Conservation (phyloP, 2,113 vertebrate genomes). For the Salvator merianae region DNA sequence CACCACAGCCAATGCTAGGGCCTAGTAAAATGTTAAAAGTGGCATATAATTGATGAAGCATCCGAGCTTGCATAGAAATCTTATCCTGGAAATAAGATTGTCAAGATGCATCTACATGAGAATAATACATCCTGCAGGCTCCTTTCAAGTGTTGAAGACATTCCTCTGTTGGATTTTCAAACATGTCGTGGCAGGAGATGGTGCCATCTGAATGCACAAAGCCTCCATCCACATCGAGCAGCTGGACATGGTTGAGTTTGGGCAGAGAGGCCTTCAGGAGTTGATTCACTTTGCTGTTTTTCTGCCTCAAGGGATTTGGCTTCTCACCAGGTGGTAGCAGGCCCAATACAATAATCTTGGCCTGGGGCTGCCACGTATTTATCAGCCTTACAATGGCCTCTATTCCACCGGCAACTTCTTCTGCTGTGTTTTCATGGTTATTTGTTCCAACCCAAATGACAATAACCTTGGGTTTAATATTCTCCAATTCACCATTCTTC, state of each 20-base stretch:
- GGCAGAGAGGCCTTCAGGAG: conserved; percentile 86
- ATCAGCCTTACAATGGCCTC: conserved; percentile 89
- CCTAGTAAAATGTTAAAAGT: too few species aligned
- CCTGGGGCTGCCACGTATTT: conserved; percentile 86
- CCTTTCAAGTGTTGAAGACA: too few species aligned
- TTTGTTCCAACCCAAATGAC: conserved; percentile 98
- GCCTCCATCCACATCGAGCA: conserved; percentile 85
- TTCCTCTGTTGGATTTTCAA: too few species aligned
- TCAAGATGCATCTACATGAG: too few species aligned
- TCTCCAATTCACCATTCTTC: conserved; percentile 96
- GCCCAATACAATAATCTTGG: conserved; percentile 92
- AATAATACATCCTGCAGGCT: too few species aligned
- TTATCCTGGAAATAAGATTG: too few species aligned
- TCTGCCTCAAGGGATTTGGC: conserved; percentile 93
- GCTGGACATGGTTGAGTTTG: conserved; percentile 83
- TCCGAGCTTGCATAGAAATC: too few species aligned
- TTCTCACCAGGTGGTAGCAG: conserved; percentile 93
- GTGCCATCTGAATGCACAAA: conserved; percentile 95
- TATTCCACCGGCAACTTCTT: conserved; percentile 93
- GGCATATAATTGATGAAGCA: too few species aligned
- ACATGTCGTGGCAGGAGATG: conserved; percentile 93
- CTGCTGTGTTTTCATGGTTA: conserved; percentile 91
- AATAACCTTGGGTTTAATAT: conserved; percentile 96
- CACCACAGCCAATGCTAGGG: too few species aligned
- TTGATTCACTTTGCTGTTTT: conserved; percentile 88